Percentiles rank a stretch among this genome's conserved stretches.
phyloP scores from a whole-genome alignment of 2,888 invertebrate genomes.

The Unio pictorum region DNA sequence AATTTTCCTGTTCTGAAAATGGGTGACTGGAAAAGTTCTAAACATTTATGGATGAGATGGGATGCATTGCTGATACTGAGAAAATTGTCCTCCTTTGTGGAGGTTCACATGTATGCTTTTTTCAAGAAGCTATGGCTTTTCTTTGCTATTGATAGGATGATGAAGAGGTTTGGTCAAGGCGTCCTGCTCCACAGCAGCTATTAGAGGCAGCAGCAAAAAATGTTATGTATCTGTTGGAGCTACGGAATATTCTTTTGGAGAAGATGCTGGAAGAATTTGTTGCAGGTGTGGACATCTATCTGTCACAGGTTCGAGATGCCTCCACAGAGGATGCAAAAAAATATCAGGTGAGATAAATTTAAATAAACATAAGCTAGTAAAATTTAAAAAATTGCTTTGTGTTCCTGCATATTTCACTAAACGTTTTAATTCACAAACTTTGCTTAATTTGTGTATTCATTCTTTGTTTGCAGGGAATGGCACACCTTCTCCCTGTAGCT shows the following conservation, averaged over 20 bases:
- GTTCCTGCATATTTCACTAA: not conserved
- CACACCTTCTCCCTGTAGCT: slow-evolving; percentile 42
- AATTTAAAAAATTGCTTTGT: not conserved
- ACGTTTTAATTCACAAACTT: not conserved
- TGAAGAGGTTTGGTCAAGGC: slow-evolving; percentile 50
- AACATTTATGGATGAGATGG: too few species aligned
- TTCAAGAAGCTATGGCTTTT: too few species aligned
- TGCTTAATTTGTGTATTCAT: not conserved
- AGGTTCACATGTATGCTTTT: too few species aligned
- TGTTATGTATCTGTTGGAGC: slow-evolving; percentile 53
- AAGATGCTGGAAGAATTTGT: slow-evolving; percentile 62
- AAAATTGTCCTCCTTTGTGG: too few species aligned
- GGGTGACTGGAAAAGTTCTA: too few species aligned
- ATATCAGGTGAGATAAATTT: slow-evolving; percentile 29
- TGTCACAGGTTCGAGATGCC: slow-evolving; percentile 56
- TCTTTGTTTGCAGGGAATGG: slow-evolving; percentile 25
- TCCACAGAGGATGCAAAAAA: slow-evolving; percentile 36
- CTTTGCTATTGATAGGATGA: slow-evolving; percentile 44
- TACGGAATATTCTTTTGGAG: slow-evolving; percentile 55
- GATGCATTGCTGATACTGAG: too few species aligned
- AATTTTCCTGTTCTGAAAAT: too few species aligned
- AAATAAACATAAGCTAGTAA: not conserved
- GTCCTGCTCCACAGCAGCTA: slow-evolving; percentile 48
- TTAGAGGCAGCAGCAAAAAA: slow-evolving; percentile 52
- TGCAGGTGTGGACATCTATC: slow-evolving; percentile 63